Evolutionary conservation across 2,888 invertebrate species (phyloP), one percentile per base, ranked within the genome.

Genomic region (Ditula angustiorana): DNA sequence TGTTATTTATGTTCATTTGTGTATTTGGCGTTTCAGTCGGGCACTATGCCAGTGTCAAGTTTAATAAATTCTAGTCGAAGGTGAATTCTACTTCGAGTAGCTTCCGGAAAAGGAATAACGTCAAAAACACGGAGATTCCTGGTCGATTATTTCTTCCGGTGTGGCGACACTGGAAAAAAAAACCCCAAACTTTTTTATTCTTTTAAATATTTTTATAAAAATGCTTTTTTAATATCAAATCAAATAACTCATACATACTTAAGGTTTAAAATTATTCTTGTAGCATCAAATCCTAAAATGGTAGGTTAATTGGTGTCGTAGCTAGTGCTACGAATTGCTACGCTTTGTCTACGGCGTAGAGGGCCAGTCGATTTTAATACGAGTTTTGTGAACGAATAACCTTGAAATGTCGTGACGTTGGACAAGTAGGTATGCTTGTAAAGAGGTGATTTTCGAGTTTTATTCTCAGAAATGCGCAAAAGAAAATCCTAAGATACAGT

Each of bases 1-100:
- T 41, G 8, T 19, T 0, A 19, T 19, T 41, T 23, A 35, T 8
- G 19, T 52, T 53, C 1, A 53, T 35, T 53, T 21, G 5, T 19
- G 19, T 49, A 8, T n/a, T 11, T 50, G 8, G 21, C 4, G 44
- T 23, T 52, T 11, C 23, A 35, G 0, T 53, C 26, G 49, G 50
- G 53, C 53, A 53, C 23, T 13, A 23, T 35, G 53, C 53, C 53
- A 53, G 35, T 53, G 53, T 23, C 35, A 33, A 35, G 23, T 21
- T 33, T 33, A 16, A 37, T 37, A 7, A 37, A 37, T 37, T 37
- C 5, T 37, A 37, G 5, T 16, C 8, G 37, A 37, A 37, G 37
- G 37, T 37, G 16, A 16, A 16, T 37, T 16, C 16, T 37, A 37
- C 16, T 37, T 8, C 37, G 16, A 8, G 16, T 7, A 37, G 16